Evolutionary conservation across 2,113 vertebrate species (phyloP).

Genomic region (Muscicapa adusta): DNA sequence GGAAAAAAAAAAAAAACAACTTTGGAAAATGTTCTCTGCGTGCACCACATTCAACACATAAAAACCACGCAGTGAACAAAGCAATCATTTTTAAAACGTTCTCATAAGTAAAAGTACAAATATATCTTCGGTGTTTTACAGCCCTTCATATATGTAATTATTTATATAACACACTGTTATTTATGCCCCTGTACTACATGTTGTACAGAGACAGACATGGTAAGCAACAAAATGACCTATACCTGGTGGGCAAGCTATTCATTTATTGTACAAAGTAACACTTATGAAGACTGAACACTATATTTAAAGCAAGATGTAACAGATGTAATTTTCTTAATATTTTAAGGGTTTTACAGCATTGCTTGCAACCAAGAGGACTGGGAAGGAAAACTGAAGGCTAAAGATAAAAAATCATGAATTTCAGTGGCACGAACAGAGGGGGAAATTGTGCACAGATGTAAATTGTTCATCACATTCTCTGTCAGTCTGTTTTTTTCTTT

Average conservation of each 20-base stretch:
- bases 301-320: slow-evolving; percentile 39
- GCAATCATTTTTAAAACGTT: slow-evolving; percentile 71
- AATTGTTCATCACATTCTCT: not conserved
- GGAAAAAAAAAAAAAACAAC: not conserved
- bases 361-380: not conserved
- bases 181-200: slow-evolving; percentile 55
- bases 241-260: slow-evolving; percentile 56
- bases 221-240: slow-evolving; percentile 46
- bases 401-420: slow-evolving; percentile 9
- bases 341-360: not conserved
- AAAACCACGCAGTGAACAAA: slow-evolving; percentile 57
- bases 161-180: slow-evolving; percentile 73
- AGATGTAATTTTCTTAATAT: slow-evolving; percentile 22
- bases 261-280: not conserved
- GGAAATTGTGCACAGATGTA: not conserved
- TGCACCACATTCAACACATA: slow-evolving; percentile 37
- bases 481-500: not conserved
- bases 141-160: slow-evolving; percentile 70
- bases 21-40: slow-evolving; percentile 59
- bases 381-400: not conserved
- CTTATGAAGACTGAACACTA: not conserved
- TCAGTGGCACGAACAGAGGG: not conserved
- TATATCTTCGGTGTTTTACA: slow-evolving; percentile 73
- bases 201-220: slow-evolving; percentile 46
- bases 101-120: slow-evolving; percentile 69